Conservation (phyloP, 2,113 vertebrate genomes). For the Centropus bengalensis region DNA sequence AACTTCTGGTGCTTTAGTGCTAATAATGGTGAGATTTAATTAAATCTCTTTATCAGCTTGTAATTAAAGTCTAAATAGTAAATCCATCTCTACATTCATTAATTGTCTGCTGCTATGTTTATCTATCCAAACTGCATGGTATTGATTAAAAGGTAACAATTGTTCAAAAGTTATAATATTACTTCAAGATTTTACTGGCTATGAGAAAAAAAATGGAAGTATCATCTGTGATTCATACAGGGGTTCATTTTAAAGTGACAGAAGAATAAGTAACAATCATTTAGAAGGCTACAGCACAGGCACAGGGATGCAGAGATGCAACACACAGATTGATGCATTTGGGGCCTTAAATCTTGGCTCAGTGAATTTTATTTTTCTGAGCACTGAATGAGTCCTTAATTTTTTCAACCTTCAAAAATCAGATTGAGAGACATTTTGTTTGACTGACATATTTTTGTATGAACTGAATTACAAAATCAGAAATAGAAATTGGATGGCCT, state of each 20-base stretch:
- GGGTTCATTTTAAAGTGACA: not conserved
- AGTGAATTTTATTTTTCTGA: not conserved
- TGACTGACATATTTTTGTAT: not conserved
- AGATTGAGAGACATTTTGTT: not conserved
- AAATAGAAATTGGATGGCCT: not conserved
- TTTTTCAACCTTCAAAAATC: not conserved
- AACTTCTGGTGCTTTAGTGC: not conserved
- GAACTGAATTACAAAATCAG: not conserved
- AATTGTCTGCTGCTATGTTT: not conserved
- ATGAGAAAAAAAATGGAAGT: not conserved
- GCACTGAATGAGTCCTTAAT: not conserved
- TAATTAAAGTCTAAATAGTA: not conserved
- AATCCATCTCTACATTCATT: not conserved
- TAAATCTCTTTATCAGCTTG: not conserved
- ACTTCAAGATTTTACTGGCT: not conserved
- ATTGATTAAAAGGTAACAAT: not conserved
- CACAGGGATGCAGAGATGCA: not conserved
- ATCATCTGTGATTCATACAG: not conserved
- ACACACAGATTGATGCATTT: not conserved
- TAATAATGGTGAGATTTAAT: not conserved
- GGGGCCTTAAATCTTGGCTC: not conserved
- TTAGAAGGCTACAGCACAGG: not conserved
- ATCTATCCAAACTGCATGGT: not conserved
- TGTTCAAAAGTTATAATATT: not conserved
- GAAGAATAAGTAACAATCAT: not conserved